These are phyloP conservation scores for Sminthurides bifidus DNA, from an alignment of 1,140 invertebrate genomes.

Conservation along the genomic window DNA sequence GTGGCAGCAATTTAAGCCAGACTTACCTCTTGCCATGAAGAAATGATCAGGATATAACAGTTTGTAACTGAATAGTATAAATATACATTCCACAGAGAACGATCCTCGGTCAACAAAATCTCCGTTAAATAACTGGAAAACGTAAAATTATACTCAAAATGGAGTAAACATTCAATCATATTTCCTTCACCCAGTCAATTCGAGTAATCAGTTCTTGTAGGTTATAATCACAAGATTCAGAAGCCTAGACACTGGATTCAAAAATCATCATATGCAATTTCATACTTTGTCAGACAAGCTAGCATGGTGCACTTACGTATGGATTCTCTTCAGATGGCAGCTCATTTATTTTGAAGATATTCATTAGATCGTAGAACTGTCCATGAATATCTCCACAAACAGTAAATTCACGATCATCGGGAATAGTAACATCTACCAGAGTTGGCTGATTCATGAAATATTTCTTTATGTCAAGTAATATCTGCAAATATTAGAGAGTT, in stretches of 20 bases:
- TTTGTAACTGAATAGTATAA: conserved; percentile 94
- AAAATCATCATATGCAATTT: conserved; percentile 20
- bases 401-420: conserved; percentile 85
- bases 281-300: no score
- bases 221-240: conserved; percentile 15
- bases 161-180: no score
- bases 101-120: conserved; percentile 99
- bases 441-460: conserved; percentile 74
- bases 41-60: conserved; percentile 94
- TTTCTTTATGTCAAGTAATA: conserved; percentile 78
- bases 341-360: conserved; percentile 96
- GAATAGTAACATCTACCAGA: conserved; percentile 78
- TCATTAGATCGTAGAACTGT: conserved; percentile 95
- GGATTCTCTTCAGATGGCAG: conserved; percentile 89
- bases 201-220: not conserved
- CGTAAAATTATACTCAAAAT: conserved; percentile 7
- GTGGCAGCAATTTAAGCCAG: no score
- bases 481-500: conserved; percentile 45
- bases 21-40: conserved; percentile 87
- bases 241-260: conserved; percentile 25
- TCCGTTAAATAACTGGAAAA: conserved; percentile 76
- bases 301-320: conserved; percentile 56
- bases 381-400: conserved; percentile 99
- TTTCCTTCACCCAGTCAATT: not conserved
- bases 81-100: conserved; percentile 98